Evolutionary conservation across 2,888 invertebrate species (phyloP), one percentile per base, ranked within the genome.

Genomic region (Platypus cylindrus): DNA sequence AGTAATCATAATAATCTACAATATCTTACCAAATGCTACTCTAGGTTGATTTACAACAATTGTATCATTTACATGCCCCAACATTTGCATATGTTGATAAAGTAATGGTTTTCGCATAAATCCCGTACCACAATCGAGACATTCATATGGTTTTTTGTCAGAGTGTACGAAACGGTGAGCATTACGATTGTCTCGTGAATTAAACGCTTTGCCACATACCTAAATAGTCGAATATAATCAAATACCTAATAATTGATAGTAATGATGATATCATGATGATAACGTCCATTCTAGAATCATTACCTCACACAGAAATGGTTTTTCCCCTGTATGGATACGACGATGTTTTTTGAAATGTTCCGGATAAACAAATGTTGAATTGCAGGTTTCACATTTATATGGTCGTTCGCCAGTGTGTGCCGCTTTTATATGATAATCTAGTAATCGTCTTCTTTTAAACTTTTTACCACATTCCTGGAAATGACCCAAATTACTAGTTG

Each of bases 61-160:
- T 0, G 79, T 81, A 47, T 83, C 83, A 34, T 82, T 82, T 22
- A 78, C 56, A 55, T 86, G 86, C 2, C 78, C 77, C 68, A 73
- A 63, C 3, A 69, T 59, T 55, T 77, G 75, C 79, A 84, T 82
- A 50, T 86, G 85, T 24, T 76, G 68, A 52, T 80, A 75, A 1
- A 87, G 67, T 36, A 78, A 63, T 3, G 83, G 82, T 50, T 84
- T 85, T 7, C 86, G 65, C 84, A 86, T 86, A 52, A 79, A 87
- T 0, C 84, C 85, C 47, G 76, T 73, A 3, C 81, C 82, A 53
- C 86, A 87, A 4, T 77, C 73, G 40, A 78, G 62, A 53, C 86
- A 87, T 58, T 84, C 84, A 59, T 84, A 87, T 0, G 85, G 86
- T 50, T 86, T 87, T 56, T 84, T 82, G 55, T 84, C 80, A 50